Conservation (phyloP, 1,140 invertebrate genomes). For the Zaprionus nigranus region DNA sequence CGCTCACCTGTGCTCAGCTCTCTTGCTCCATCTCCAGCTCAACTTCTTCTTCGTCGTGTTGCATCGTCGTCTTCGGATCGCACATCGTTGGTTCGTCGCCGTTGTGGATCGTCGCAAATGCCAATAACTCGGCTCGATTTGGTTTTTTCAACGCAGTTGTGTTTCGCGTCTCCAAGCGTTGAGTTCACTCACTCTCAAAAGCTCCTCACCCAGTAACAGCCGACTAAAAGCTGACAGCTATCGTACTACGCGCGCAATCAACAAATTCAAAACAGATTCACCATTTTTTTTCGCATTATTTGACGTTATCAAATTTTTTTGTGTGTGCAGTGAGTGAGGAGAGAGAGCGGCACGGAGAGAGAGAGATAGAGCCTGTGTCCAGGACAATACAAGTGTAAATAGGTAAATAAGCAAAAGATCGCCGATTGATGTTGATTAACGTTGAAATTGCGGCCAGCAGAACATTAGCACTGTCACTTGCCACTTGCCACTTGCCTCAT, state of each 20-base stretch:
- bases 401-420: slow-evolving; percentile 26
- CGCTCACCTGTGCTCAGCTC: slow-evolving; percentile 31
- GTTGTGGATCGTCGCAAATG: slow-evolving; percentile 45
- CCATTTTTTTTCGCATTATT: slow-evolving; percentile 28
- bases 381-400: slow-evolving; percentile 43
- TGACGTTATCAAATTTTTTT: slow-evolving; percentile 27
- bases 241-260: slow-evolving; percentile 52
- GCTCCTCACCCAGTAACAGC: neutral
- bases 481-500: slow-evolving; percentile 1
- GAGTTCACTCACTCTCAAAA: slow-evolving; percentile 53
- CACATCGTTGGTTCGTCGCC: neutral
- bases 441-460: neutral
- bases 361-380: neutral
- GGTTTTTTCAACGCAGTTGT: slow-evolving; percentile 67
- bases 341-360: neutral
- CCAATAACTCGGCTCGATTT: slow-evolving; percentile 75
- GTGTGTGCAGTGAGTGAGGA: neutral
- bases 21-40: slow-evolving; percentile 10
- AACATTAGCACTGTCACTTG: neutral
- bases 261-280: slow-evolving; percentile 7
- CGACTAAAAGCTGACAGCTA: slow-evolving; percentile 7
- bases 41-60: slow-evolving; percentile 17
- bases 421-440: neutral
- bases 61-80: neutral
- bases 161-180: slow-evolving; percentile 71